These are phyloP conservation scores for Acestrorhynchus altus DNA, from an alignment of 2,797 vertebrate genomes.

Conservation along the genomic window DNA sequence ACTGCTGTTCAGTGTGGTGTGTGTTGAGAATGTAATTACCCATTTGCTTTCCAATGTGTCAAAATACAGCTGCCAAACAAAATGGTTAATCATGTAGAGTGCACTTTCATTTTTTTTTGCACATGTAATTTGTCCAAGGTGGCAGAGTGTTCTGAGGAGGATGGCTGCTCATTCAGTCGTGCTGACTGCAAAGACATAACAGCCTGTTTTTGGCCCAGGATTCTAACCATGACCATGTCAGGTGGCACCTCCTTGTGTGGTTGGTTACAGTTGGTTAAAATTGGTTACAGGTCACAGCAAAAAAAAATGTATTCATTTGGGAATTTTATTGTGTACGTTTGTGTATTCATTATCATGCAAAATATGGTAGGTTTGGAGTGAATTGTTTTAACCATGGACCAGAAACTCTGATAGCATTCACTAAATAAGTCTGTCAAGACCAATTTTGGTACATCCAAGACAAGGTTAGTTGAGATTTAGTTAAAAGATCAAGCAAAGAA, in stretches of 20 bases:
- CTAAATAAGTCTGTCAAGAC: no score
- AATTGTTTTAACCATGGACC: no score
- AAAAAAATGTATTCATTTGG: no score
- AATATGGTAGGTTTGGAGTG: no score
- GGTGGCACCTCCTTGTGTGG: background rate
- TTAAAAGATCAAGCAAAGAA: no score
- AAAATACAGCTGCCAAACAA: slow-evolving; percentile 78
- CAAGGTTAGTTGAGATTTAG: no score
- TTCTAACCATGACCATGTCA: background rate
- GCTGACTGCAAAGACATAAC: slow-evolving; percentile 55
- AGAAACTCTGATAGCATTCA: no score
- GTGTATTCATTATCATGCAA: background rate
- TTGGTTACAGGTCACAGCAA: no score
- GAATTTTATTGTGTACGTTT: no score
- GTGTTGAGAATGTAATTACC: slow-evolving; percentile 63
- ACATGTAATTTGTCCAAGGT: slow-evolving; percentile 76
- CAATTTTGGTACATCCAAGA: no score
- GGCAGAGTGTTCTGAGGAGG: slow-evolving; percentile 63
- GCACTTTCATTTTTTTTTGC: slow-evolving; percentile 69
- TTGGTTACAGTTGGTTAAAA: background rate
- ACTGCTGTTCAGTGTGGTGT: slow-evolving; percentile 46
- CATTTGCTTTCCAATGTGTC: slow-evolving; percentile 75
- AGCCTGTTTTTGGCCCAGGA: slow-evolving; percentile 54
- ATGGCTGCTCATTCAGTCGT: slow-evolving; percentile 64
- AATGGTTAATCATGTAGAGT: slow-evolving; percentile 78